Evolutionary conservation across 2,888 invertebrate genomes (phyloP), one percentile per base, ranked within the genome.

Genomic region (Cryptocephalus moraei): DNA sequence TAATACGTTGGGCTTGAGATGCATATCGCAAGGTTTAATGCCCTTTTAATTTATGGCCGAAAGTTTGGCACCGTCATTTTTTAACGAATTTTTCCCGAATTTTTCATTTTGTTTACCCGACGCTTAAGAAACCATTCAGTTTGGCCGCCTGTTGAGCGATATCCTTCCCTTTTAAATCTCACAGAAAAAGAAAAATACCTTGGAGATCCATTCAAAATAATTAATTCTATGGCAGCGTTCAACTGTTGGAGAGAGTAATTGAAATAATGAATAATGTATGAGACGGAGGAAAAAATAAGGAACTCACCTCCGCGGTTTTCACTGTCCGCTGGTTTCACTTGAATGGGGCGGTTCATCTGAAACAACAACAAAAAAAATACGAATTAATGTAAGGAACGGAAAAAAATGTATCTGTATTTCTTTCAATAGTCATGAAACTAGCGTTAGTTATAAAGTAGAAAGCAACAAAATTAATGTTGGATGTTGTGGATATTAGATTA

Each of bases 311-410:
- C 86, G 83, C 94, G 87, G 80, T 92, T 95, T 81, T 96, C 95
- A 81, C 90, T 93, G 80, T 96, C 96, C 79, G 95, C 95, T 78
- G 95, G 94, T 80, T 97, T 97, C 83, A 97, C 93, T 85, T 96
- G 95, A 82, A 96, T 93, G 79, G 96, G 93, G 81, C 96, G 92
- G 86, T 95, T 96, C 96, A 97, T 97, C 96, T 97, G 86, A 43
- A 90, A 68, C 64, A 58, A 57, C 22, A 22, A 22, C 2, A 4
- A 22, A 22, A 2, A 6, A 22, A 22, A n/a, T n/a, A n/a, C n/a
- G n/a, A n/a, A 22, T 22, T 22, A 22, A 22, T 22, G 22, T 22
- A 22, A 6, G 22, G 2, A 22, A 22, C 22, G 3, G 22, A 22
- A 22, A 22, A 22, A 22, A 4, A 22, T 22, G 22, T 6, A 4